Percentiles rank a stretch among this genome's conserved stretches.
Conservation (phyloP, 1,140 invertebrate genomes). For the Nasonia longicornis region DNA sequence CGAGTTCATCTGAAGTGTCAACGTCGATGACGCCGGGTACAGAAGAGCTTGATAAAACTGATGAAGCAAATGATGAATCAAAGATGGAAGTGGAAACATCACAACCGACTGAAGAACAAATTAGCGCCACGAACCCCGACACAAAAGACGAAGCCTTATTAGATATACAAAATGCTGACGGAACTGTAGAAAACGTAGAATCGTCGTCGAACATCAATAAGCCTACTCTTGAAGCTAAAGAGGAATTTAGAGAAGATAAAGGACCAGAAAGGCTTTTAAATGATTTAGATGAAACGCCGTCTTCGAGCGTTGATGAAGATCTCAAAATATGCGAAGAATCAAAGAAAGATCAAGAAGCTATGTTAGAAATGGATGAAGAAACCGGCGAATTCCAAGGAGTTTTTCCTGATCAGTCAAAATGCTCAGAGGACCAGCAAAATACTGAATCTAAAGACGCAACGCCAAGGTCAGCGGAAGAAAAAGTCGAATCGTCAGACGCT, state of each 20-base stretch:
- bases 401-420: not conserved
- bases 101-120: not conserved
- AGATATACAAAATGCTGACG: slow-evolving; percentile 7
- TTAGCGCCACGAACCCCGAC: not conserved
- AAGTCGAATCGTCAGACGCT: not conserved
- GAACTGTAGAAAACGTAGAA: not conserved
- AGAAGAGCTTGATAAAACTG: not conserved
- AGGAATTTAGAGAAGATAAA: slow-evolving; percentile 24
- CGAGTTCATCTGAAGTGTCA: slow-evolving; percentile 11
- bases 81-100: not conserved
- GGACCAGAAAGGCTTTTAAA: not conserved
- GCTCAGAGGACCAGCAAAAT: not conserved
- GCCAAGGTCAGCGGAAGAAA: not conserved
- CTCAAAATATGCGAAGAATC: not conserved
- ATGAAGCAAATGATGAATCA: not conserved
- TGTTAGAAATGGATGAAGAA: slow-evolving; percentile 7
- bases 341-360: not conserved
- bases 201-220: not conserved
- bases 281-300: not conserved
- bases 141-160: not conserved
- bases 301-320: not conserved
- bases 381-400: not conserved
- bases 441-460: not conserved
- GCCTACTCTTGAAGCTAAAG: not conserved
- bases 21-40: not conserved